phyloP scores from a whole-genome alignment of 2,113 vertebrate genomes.

The Sander lucioperca region DNA sequence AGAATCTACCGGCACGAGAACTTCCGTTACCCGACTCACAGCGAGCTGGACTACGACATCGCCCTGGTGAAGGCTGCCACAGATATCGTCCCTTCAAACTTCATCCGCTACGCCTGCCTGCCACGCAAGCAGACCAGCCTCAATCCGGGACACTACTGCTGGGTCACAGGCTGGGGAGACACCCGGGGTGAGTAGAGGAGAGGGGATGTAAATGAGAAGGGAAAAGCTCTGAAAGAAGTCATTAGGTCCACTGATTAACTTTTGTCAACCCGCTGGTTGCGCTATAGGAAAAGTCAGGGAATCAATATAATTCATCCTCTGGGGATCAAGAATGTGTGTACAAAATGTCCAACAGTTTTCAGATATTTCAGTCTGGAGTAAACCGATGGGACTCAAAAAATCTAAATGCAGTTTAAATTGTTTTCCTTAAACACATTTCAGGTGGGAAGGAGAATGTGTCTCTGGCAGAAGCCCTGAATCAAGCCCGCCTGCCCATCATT shows the following conservation, averaged over 20 bases:
- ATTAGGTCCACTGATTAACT: neutral
- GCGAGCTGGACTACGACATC: slow-evolving; percentile 83
- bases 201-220: too few species aligned
- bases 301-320: neutral
- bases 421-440: slow-evolving; percentile 16
- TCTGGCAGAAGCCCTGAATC: slow-evolving; percentile 82
- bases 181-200: slow-evolving; percentile 69
- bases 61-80: slow-evolving; percentile 83
- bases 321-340: neutral
- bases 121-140: slow-evolving; percentile 80
- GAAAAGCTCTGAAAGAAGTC: too few species aligned
- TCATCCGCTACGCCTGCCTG: slow-evolving; percentile 84
- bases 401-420: neutral
- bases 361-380: neutral
- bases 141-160: slow-evolving; percentile 81
- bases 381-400: too few species aligned
- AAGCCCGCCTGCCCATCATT: slow-evolving; percentile 83
- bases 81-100: slow-evolving; percentile 77
- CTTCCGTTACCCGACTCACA: slow-evolving; percentile 81
- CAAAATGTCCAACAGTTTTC: neutral
- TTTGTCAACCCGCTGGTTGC: neutral
- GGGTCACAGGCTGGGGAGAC: slow-evolving; percentile 84
- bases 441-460: slow-evolving; percentile 83
- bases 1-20: slow-evolving; percentile 84
- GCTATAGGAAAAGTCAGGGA: neutral